A percentile compares a stretch with the other conserved stretches of the same genome.
Evolutionary conservation across 2,113 vertebrate species (phyloP).

Genomic region (Phylloscopus trochilus): DNA sequence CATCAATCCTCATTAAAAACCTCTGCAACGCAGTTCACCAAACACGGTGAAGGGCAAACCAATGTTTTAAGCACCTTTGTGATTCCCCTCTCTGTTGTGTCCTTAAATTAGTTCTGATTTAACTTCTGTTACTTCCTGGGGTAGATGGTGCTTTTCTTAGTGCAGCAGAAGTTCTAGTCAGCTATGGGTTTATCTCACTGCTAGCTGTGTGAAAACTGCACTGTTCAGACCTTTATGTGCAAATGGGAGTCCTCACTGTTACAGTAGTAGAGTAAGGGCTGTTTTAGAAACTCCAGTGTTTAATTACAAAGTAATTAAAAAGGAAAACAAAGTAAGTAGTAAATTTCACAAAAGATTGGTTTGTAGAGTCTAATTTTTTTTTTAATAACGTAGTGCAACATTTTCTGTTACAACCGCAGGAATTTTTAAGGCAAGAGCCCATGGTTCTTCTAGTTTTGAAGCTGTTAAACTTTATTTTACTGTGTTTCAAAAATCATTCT

Average conservation of each 20-base stretch:
- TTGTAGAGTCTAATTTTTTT: not conserved
- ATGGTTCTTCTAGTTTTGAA: not conserved
- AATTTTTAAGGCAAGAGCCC: not conserved
- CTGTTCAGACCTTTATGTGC: not conserved
- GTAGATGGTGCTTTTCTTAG: not conserved
- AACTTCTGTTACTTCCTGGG: not conserved
- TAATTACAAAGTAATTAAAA: too few species aligned
- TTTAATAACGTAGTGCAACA: accelerated
- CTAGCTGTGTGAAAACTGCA: not conserved
- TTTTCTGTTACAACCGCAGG: not conserved
- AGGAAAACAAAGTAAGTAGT: not conserved
- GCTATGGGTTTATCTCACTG: not conserved
- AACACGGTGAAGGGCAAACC: slow-evolving; percentile 20
- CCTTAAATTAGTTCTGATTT: not conserved
- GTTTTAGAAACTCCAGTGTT: not conserved
- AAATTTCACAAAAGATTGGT: accelerated
- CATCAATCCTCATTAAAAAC: slow-evolving; percentile 59
- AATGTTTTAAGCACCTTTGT: not conserved
- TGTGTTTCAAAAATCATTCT: not conserved
- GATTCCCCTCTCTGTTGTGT: not conserved
- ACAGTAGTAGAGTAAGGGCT: not conserved
- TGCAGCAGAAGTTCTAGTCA: not conserved
- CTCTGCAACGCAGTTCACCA: not conserved
- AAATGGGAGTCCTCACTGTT: not conserved
- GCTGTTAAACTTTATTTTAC: not conserved